Percentiles rank a stretch among this genome's conserved stretches.
These are phyloP conservation scores for Adelognathus sp. DNA, from an alignment of 2,888 invertebrate species.

Conservation along the genomic window DNA sequence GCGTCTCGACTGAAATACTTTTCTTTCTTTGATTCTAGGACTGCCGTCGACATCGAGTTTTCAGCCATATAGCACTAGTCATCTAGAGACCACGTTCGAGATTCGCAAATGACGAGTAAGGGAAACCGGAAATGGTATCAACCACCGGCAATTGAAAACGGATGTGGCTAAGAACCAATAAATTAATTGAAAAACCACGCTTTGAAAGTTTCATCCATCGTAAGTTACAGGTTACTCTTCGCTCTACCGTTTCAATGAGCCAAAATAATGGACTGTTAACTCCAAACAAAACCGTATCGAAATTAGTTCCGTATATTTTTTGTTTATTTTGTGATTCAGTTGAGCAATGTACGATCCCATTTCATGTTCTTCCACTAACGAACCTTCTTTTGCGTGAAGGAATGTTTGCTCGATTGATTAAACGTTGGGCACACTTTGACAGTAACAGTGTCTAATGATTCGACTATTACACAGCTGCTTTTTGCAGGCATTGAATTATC, in stretches of 20 bases:
- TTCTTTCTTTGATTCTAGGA: conserved; percentile 42
- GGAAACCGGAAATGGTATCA: conserved; percentile 13
- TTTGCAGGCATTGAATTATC: too few species aligned
- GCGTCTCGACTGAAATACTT: conserved; percentile 39
- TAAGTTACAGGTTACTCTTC: not conserved
- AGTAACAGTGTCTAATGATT: too few species aligned
- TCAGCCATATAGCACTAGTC: conserved; percentile 5
- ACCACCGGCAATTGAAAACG: conserved; percentile 21
- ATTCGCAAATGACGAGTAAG: not conserved
- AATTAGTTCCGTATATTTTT: too few species aligned
- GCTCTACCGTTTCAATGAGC: not conserved
- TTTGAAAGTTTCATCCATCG: not conserved
- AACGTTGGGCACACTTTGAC: too few species aligned
- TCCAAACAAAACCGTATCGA: not conserved
- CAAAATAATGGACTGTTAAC: not conserved
- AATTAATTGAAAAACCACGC: not conserved
- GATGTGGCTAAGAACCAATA: not conserved
- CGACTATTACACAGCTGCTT: too few species aligned
- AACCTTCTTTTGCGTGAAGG: too few species aligned
- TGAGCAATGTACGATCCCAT: too few species aligned
- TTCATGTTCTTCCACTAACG: too few species aligned
- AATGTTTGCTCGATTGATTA: too few species aligned
- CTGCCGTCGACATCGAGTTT: conserved; percentile 37
- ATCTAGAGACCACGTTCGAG: not conserved
- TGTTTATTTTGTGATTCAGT: too few species aligned